Conservation (phyloP, 2,888 invertebrate species). For the Campopleginae sp. region DNA sequence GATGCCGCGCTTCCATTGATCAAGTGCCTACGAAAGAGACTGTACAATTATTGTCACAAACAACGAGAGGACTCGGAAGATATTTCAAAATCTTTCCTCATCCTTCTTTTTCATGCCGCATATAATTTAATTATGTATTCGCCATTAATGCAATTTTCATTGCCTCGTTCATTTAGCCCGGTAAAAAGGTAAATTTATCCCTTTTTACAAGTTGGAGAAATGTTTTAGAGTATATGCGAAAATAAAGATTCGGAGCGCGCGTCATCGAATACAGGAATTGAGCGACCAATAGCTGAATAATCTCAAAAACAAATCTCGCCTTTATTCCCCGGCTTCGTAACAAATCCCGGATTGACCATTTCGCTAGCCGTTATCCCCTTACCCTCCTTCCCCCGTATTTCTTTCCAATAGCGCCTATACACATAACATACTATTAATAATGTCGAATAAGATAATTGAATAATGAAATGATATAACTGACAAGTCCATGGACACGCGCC, state of each 20-base stretch:
- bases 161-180: too few species aligned
- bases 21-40: slow-evolving; percentile 67
- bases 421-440: background rate
- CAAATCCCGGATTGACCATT: background rate
- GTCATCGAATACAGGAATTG: too few species aligned
- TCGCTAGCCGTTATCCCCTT: background rate
- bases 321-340: background rate
- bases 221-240: too few species aligned
- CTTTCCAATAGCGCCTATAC: background rate
- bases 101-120: too few species aligned
- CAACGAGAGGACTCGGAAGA: slow-evolving; percentile 13
- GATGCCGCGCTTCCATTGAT: slow-evolving; percentile 61
- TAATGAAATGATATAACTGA: slow-evolving; percentile 58
- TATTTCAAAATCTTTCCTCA: too few species aligned
- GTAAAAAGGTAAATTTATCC: too few species aligned
- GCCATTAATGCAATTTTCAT: too few species aligned
- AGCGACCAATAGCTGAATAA: background rate
- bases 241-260: too few species aligned
- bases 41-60: slow-evolving; percentile 45
- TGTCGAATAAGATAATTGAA: background rate
- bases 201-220: too few species aligned
- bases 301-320: background rate
- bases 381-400: background rate
- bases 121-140: too few species aligned
- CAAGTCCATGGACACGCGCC: slow-evolving; percentile 78